Conservation (phyloP, 64 coral and sea anemone genomes). For the Dendrophyllia cribrosa region DNA sequence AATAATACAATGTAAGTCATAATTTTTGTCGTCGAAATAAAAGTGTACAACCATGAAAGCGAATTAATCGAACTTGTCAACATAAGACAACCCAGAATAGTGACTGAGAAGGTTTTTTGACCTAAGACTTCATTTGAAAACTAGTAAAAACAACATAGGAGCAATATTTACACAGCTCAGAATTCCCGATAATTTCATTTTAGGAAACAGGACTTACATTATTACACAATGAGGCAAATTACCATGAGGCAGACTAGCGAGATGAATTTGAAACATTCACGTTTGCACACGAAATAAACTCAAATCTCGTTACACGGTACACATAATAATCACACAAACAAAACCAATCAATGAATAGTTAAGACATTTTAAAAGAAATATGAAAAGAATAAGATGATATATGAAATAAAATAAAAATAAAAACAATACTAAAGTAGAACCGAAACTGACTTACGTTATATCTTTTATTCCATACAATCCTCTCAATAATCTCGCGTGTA, state of each 20-base stretch:
- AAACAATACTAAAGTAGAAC: constrained; percentile 36
- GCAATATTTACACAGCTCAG: constrained; percentile 45
- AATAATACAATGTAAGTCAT: neutral
- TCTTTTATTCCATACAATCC: constrained; percentile 95
- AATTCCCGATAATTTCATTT: constrained; percentile 48
- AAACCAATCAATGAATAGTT: constrained; percentile 47
- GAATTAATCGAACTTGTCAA: constrained; percentile 43
- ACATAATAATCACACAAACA: constrained; percentile 50
- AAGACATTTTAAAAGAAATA: constrained; percentile 41
- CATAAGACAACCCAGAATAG: constrained; percentile 7
- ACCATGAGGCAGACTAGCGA: constrained; percentile 20
- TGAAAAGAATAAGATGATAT: constrained; percentile 10
- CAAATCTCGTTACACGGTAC: constrained; percentile 18
- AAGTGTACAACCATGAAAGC: constrained; percentile 43
- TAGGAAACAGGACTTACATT: constrained; percentile 1
- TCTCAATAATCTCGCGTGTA: constrained; percentile 89
- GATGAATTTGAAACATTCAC: constrained; percentile 45
- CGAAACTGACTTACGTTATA: constrained; percentile 84
- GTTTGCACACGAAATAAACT: constrained; percentile 57
- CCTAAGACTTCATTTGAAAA: neutral
- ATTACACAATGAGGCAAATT: constrained; percentile 35
- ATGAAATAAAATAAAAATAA: constrained; percentile 52
- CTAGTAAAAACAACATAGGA: neutral
- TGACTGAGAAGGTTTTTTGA: neutral
- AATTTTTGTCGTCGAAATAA: neutral